Percentiles rank a stretch among this genome's conserved stretches.
Conservation (phyloP, 2,113 vertebrate genomes). For the Larimichthys polyactis region DNA sequence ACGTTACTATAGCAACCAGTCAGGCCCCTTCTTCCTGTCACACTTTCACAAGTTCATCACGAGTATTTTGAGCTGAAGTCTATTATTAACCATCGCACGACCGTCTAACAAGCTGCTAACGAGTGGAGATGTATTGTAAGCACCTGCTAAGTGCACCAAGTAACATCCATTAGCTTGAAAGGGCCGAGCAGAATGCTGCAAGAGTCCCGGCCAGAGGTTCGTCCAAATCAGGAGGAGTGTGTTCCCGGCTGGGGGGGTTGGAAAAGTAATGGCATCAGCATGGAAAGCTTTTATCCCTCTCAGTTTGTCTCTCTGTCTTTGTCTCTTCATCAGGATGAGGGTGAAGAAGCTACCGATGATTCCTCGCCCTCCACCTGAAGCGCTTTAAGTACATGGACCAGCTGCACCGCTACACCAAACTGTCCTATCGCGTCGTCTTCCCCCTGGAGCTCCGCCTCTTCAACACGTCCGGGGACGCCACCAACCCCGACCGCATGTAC, state of each 20-base stretch:
- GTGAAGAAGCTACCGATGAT: conserved; percentile 97
- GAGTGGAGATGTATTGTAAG: not conserved
- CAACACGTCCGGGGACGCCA: conserved; percentile 95
- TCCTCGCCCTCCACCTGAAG: conserved; percentile 92
- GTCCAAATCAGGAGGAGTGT: conserved; percentile 1
- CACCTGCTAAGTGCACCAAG: conserved; percentile 18
- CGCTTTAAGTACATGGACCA: conserved; percentile 98
- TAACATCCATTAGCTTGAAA: conserved; percentile 33
- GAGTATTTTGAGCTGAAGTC: not conserved
- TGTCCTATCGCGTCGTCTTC: conserved; percentile 95
- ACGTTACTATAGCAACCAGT: conserved; percentile 21
- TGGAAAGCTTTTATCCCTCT: conserved; percentile 30
- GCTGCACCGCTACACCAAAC: conserved; percentile 95
- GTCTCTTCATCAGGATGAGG: conserved; percentile 84
- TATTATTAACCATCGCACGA: not conserved
- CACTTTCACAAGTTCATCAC: conserved; percentile 17
- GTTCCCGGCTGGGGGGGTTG: not conserved
- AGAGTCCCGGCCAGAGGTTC: not conserved
- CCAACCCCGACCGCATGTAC: conserved; percentile 93
- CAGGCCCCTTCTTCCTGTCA: conserved; percentile 42
- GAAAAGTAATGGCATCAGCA: not conserved
- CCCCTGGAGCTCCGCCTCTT: conserved; percentile 94
- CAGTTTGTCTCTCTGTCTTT: not conserved
- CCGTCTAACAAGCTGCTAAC: not conserved
- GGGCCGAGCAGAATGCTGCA: not conserved